Conservation (phyloP, 1,140 invertebrate species). For the Tetramorium parvispinum region DNA sequence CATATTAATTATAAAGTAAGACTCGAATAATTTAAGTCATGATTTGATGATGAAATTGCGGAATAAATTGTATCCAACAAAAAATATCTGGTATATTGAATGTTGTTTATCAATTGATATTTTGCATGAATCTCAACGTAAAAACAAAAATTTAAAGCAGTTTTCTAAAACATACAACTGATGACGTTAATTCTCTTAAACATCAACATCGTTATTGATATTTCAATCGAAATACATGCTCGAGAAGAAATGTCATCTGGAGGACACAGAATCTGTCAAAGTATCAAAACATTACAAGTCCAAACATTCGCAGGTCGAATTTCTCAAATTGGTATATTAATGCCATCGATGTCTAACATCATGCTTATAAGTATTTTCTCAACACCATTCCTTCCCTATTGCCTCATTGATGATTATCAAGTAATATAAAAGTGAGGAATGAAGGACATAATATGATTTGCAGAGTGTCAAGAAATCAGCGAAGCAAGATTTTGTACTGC, state of each 20-base stretch:
- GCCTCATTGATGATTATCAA: neutral
- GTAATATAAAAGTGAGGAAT: slow-evolving; percentile 58
- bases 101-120: slow-evolving; percentile 7
- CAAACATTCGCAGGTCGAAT: slow-evolving; percentile 1
- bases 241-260: slow-evolving; percentile 23
- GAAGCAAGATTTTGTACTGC: slow-evolving; percentile 27
- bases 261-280: slow-evolving; percentile 25
- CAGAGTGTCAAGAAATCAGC: slow-evolving; percentile 15
- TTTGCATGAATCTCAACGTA: neutral
- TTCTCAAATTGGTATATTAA: slow-evolving; percentile 33
- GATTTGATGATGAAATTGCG: neutral
- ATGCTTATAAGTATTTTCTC: neutral
- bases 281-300: slow-evolving; percentile 24
- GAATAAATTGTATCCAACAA: slow-evolving; percentile 24
- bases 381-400: neutral
- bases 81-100: neutral
- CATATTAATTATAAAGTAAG: slow-evolving; percentile 22
- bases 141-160: slow-evolving; percentile 9
- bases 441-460: slow-evolving; percentile 51
- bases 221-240: slow-evolving; percentile 4
- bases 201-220: neutral
- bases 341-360: slow-evolving; percentile 5
- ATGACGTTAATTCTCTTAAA: neutral
- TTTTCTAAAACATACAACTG: neutral
- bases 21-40: neutral